Evolutionary conservation across 2,888 invertebrate species (phyloP).

Genomic region (Mythimna pallens): DNA sequence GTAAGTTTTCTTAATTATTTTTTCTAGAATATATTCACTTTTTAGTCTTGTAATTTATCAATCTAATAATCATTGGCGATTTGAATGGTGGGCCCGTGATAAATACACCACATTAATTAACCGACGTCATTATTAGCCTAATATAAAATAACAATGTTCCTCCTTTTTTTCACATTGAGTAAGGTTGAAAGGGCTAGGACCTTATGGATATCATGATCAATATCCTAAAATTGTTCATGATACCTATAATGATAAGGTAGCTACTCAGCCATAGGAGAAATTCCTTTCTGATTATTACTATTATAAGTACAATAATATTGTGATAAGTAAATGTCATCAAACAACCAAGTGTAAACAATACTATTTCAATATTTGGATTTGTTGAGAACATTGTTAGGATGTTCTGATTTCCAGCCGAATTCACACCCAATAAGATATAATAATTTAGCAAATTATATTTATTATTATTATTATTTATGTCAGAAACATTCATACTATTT

Average conservation of each 20-base stretch:
- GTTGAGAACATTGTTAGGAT: background rate
- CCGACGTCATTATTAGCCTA: background rate
- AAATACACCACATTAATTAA: background rate
- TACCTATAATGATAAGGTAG: background rate
- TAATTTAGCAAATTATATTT: background rate
- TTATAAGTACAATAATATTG: background rate
- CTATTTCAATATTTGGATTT: too few species aligned
- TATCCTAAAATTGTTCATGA: background rate
- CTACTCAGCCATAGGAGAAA: background rate
- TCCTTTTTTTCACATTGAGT: background rate
- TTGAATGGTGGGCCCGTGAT: background rate
- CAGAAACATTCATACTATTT: too few species aligned
- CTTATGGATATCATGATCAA: too few species aligned
- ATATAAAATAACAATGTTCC: background rate
- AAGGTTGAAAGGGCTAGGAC: background rate
- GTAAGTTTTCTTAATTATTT: conserved; percentile 43
- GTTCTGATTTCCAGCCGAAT: background rate
- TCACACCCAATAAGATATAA: background rate
- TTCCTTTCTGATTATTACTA: background rate
- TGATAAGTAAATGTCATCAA: background rate
- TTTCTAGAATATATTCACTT: background rate
- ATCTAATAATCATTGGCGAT: background rate
- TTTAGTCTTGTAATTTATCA: too few species aligned
- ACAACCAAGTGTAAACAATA: background rate
- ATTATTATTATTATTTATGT: too few species aligned